Conservation (phyloP, 1,140 invertebrate genomes). For the Heliothis subflexa region DNA sequence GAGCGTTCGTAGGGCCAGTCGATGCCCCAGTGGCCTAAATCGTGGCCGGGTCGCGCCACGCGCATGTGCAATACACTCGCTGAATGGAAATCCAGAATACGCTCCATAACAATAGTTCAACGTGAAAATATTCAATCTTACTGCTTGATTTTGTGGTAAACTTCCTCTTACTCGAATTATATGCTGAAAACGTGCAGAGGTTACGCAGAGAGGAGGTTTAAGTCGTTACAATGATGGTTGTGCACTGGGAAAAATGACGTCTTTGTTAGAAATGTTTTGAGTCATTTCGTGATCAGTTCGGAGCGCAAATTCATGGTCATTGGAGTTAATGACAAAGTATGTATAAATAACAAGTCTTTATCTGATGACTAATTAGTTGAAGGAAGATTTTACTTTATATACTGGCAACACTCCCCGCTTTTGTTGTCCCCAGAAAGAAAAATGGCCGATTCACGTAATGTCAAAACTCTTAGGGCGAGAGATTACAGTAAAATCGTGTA, state of each 20-base stretch:
- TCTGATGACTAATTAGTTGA: constrained; percentile 32
- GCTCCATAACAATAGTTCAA: constrained; percentile 45
- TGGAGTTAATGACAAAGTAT: constrained; percentile 23
- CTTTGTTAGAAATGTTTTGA: constrained; percentile 7
- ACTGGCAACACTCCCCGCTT: constrained; percentile 69
- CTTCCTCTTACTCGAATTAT: neutral
- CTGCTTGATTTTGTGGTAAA: constrained; percentile 28
- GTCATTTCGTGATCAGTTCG: constrained; percentile 16
- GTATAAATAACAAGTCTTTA: constrained; percentile 37
- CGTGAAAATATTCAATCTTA: constrained; percentile 16
- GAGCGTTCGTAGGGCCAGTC: constrained; percentile 68
- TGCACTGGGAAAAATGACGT: neutral
- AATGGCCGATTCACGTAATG: constrained; percentile 80
- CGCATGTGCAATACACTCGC: constrained; percentile 70
- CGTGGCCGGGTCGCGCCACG: constrained; percentile 49
- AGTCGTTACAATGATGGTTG: neutral
- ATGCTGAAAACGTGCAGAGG: neutral
- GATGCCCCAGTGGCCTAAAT: constrained; percentile 79
- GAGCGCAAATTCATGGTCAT: constrained; percentile 7
- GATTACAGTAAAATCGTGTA: constrained; percentile 70
- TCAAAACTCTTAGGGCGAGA: constrained; percentile 77
- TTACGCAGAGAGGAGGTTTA: neutral
- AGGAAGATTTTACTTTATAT: constrained; percentile 45
- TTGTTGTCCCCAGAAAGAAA: constrained; percentile 75
- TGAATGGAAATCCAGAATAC: constrained; percentile 63